Evolutionary conservation across 2,888 invertebrate species (phyloP), one percentile per base, ranked within the genome.

Genomic region (Chymomyza procnemis): DNA sequence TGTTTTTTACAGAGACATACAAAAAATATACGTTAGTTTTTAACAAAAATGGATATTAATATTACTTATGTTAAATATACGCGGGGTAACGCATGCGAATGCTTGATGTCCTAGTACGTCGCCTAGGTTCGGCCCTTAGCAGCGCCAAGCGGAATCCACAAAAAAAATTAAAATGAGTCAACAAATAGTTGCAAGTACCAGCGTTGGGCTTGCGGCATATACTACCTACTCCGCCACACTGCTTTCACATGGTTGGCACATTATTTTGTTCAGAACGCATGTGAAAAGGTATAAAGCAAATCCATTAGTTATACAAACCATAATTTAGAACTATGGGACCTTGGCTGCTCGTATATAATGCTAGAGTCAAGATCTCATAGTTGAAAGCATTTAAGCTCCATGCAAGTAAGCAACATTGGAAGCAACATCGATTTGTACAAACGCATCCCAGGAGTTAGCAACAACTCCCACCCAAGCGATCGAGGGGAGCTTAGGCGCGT

Each of bases 51-150:
- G 82, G 79, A 79, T 80, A 85, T 85, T 85, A 85, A 85, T 85
- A 85, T 84, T 85, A 85, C 85, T 85, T 85, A 85, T 82, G 79
- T 78, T 85, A 81, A 78, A 85, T 79, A 85, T 78, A 75, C 61
- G 64, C 58, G 66, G 34, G 34, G 34, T 12, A 41, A 41, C 34
- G 34, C 34, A 41, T 41, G 34, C 34, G 34, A 41, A 41, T 41
- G 12, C 34, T 41, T 41, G 34, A 41, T 41, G 34, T n/a, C 34
- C 34, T 12, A 41, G 34, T 41, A 9, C 34, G 34, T 41, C 34
- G 34, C 12, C 34, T 12, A 12, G 0, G 12, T 41, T 12, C 34
- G 34, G 34, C 34, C 34, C 34, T 41, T 41, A 41, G 12, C 34
- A 41, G 34, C 34, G 34, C 9, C 34, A 12, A 12, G 9, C 8